Base-by-base conservation (phyloP, 2,888 invertebrate species). In the Drosophila peninsularis region DNA sequence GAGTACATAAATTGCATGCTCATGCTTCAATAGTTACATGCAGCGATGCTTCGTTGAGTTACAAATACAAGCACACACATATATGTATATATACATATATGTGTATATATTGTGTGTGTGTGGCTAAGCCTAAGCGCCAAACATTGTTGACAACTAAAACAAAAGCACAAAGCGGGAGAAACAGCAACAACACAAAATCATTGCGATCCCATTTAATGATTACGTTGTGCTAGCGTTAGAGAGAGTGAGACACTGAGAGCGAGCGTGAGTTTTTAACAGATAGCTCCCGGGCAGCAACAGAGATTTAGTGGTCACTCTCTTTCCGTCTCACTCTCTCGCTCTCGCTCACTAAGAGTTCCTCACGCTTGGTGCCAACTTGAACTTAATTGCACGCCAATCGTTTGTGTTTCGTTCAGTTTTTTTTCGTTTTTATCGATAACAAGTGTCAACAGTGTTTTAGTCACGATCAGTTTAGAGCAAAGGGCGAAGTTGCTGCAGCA, bases 1-100 rank as follows among this genome's bases (percentile, higher is more conserved):
- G 52, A 57, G 66, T 75, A 83, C 79, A 84, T 84, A 84, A 87
- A 87, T 84, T 87, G 83, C 82, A 82, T 87, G 88, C 87, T 85
- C 88, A 84, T 84, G 84, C 84, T 74, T 84, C 85, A 84, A 84
- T 84, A 88, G 85, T 82, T 85, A 85, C 85, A 84, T 80, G 82
- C 74, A 84, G 68, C 66, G 69, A 57, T 61, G 61, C 57, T 49
- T 68, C 53, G 52, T 67, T 34, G n/a, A 36, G 21, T 37, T 66
- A 66, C 57, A 63, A 30, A 60, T 21, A 56, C 10, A 62, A 34
- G 27, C 9, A 53, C 11, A 49, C 13, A 21, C 17, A 27, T 39
- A 21, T 27, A 47, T 17, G 3, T 11, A 47, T 11, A 17, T 13
- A 32, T 47, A 30, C 30, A 17, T 45, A n/a, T 45, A n/a, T 27